Percentiles rank a stretch among this genome's conserved stretches.
Conservation (phyloP, 2,113 vertebrate genomes). For the Catagonus wagneri region DNA sequence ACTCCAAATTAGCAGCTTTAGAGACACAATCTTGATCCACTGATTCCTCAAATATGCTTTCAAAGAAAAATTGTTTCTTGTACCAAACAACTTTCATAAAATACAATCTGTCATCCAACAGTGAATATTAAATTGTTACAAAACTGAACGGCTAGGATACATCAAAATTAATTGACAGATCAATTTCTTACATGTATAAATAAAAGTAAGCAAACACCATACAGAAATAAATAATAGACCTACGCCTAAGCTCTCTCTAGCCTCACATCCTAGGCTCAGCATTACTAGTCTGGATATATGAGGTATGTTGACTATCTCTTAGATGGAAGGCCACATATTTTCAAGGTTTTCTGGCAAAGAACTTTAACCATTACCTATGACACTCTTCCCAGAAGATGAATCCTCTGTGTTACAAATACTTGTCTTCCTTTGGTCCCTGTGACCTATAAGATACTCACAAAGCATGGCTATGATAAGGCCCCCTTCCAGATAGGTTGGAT, state of each 20-base stretch:
- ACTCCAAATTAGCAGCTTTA: not conserved
- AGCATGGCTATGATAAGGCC: not conserved
- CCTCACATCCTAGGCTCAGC: not conserved
- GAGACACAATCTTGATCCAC: not conserved
- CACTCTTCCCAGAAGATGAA: not conserved
- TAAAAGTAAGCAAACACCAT: not conserved
- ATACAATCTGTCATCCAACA: not conserved
- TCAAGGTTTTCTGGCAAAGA: not conserved
- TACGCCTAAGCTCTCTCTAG: not conserved
- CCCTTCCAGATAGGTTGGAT: not conserved
- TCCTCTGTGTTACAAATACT: not conserved
- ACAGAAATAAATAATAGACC: not conserved
- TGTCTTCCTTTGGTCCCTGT: not conserved
- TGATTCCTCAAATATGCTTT: not conserved
- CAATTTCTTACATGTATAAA: conserved; percentile 32
- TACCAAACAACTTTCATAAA: not conserved
- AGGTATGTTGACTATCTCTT: not conserved
- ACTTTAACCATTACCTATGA: not conserved
- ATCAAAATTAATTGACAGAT: conserved; percentile 39
- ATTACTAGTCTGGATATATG: not conserved
- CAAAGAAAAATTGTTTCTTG: not conserved
- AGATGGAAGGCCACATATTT: not conserved
- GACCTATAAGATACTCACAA: not conserved
- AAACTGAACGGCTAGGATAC: conserved; percentile 1
- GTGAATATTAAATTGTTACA: not conserved